A percentile compares a stretch with the other conserved stretches of the same genome.
phyloP scores from a whole-genome alignment of 2,888 invertebrate genomes.

The Heteropelma amictum region DNA sequence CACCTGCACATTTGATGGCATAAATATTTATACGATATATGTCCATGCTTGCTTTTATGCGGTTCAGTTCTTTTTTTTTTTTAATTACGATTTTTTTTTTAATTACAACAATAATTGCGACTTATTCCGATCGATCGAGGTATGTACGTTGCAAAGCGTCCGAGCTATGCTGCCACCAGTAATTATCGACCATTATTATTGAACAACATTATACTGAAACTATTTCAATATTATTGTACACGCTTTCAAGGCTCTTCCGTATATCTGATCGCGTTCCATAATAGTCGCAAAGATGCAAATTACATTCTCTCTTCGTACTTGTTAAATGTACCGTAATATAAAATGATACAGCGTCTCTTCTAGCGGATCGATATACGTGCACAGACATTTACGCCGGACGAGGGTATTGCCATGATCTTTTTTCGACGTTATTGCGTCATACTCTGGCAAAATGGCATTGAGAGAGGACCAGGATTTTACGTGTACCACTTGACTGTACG shows the following conservation, averaged over 20 bases:
- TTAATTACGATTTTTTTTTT: constrained; percentile 10
- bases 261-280: constrained; percentile 51
- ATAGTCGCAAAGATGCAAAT: constrained; percentile 53
- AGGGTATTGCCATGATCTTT: constrained; percentile 7
- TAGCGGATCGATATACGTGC: constrained; percentile 3
- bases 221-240: constrained; percentile 55
- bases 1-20: constrained; percentile 28
- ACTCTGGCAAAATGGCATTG: constrained; percentile 11
- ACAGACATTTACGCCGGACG: too few relatives aligned
- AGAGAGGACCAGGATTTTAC: not conserved
- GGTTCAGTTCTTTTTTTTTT: not conserved
- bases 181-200: constrained; percentile 44
- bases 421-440: constrained; percentile 12
- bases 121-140: constrained; percentile 43
- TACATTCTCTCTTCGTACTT: constrained; percentile 6
- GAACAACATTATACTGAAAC: constrained; percentile 52
- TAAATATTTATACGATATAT: not conserved
- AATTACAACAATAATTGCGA: constrained; percentile 40
- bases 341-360: constrained; percentile 39
- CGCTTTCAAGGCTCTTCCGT: constrained; percentile 61
- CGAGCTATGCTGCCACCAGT: constrained; percentile 5
- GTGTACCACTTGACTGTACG: not conserved
- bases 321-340: constrained; percentile 25
- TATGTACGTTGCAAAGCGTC: constrained; percentile 39
- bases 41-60: not conserved